Evolutionary conservation across 2,113 vertebrate genomes (phyloP).

Genomic region (Euleptes europaea): DNA sequence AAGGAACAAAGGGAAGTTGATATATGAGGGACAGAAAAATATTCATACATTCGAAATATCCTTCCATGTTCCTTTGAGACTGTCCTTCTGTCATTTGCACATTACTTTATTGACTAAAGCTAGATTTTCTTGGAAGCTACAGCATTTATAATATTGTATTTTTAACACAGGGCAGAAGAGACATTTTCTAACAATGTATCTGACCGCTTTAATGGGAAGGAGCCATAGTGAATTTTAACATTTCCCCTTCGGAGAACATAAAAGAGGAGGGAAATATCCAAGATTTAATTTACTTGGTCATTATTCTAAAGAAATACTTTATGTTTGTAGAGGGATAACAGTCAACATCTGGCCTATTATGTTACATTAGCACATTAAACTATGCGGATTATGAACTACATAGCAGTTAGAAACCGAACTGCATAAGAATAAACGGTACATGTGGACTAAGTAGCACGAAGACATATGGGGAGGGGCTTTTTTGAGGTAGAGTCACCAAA

Average conservation of each 20-base stretch:
- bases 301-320: neutral
- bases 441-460: neutral
- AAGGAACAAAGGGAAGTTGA: constrained; percentile 43
- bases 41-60: constrained; percentile 9
- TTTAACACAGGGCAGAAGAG: constrained; percentile 1
- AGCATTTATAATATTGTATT: neutral
- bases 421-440: neutral
- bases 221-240: neutral
- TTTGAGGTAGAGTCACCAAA: too few species aligned
- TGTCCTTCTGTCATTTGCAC: constrained; percentile 7
- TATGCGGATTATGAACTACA: neutral
- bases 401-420: neutral
- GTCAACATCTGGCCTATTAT: neutral
- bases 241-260: neutral
- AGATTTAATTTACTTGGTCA: neutral
- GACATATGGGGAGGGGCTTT: neutral
- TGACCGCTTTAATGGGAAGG: neutral
- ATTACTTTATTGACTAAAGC: constrained; percentile 20
- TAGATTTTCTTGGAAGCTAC: neutral
- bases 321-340: neutral
- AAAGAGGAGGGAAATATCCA: neutral
- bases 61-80: neutral
- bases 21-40: constrained; percentile 4
- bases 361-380: neutral
- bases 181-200: neutral